Conservation (phyloP, 2,797 vertebrate genomes). For the Dromococcyx pavoninus region DNA sequence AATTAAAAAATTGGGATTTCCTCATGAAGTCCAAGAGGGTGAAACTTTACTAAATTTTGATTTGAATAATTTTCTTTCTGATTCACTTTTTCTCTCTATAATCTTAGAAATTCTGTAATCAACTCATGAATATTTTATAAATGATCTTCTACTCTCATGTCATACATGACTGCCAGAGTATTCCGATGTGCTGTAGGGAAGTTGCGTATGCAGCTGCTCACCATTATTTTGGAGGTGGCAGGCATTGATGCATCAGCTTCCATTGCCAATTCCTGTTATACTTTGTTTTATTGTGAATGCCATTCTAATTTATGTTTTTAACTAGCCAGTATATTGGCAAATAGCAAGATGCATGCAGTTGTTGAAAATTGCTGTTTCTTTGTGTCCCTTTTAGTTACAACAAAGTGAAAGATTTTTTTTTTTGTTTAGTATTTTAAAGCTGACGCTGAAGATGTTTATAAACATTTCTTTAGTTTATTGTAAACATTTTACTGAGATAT, state of each 20-base stretch:
- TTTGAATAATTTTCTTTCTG: not conserved
- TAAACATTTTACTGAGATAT: not conserved
- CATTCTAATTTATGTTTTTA: not conserved
- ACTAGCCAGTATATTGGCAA: not conserved
- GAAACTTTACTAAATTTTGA: not conserved
- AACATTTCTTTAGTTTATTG: not conserved
- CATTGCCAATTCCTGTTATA: not conserved
- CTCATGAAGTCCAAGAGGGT: not conserved
- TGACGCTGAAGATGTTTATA: not conserved
- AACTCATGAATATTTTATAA: not conserved
- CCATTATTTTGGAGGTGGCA: not conserved
- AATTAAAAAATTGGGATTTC: not conserved
- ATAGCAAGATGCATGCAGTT: not conserved
- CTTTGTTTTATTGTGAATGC: not conserved
- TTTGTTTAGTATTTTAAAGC: not conserved
- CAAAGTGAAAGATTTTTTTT: not conserved
- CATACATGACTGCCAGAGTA: not conserved
- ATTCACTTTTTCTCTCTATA: not conserved
- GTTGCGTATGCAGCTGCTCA: not conserved
- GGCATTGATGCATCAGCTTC: not conserved
- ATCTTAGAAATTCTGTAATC: not conserved
- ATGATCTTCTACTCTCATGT: not conserved
- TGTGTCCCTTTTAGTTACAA: not conserved
- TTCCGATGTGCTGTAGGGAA: not conserved
- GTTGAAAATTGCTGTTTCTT: not conserved